phyloP scores from a whole-genome alignment of 1,140 invertebrate genomes.

The Helicoverpa armigera region DNA sequence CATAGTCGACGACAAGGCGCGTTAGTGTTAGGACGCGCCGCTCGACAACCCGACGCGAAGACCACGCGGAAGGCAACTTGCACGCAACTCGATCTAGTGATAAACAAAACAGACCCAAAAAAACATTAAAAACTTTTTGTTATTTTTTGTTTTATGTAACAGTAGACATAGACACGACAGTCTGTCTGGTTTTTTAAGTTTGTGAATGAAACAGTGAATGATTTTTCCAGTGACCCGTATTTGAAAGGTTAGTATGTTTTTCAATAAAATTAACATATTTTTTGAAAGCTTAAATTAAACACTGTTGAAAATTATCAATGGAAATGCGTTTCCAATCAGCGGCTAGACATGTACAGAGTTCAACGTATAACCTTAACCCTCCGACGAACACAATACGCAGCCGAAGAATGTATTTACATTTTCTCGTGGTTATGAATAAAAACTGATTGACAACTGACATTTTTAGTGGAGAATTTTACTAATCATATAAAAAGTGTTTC shows the following conservation, averaged over 20 bases:
- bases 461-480: neutral
- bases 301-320: constrained; percentile 39
- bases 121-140: constrained; percentile 49
- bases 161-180: constrained; percentile 2
- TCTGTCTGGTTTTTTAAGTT: constrained; percentile 46
- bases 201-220: constrained; percentile 71
- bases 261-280: constrained; percentile 50
- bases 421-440: constrained; percentile 30
- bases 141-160: constrained; percentile 27
- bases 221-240: constrained; percentile 69
- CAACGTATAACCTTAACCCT: constrained; percentile 49
- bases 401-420: constrained; percentile 29
- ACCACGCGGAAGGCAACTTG: constrained; percentile 62
- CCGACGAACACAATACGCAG: constrained; percentile 26
- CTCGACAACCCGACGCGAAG: constrained; percentile 52
- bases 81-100: constrained; percentile 55
- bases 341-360: constrained; percentile 32
- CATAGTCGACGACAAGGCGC: constrained; percentile 74
- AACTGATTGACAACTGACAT: constrained; percentile 31
- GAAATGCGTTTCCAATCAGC: constrained; percentile 29
- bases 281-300: neutral
- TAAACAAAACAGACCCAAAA: constrained; percentile 49
- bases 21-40: constrained; percentile 67
- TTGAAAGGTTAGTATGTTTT: constrained; percentile 73
- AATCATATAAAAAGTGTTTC: neutral